Evolutionary conservation across 2,888 invertebrate genomes (phyloP).

Genomic region (Scelioninae gen. 1): DNA sequence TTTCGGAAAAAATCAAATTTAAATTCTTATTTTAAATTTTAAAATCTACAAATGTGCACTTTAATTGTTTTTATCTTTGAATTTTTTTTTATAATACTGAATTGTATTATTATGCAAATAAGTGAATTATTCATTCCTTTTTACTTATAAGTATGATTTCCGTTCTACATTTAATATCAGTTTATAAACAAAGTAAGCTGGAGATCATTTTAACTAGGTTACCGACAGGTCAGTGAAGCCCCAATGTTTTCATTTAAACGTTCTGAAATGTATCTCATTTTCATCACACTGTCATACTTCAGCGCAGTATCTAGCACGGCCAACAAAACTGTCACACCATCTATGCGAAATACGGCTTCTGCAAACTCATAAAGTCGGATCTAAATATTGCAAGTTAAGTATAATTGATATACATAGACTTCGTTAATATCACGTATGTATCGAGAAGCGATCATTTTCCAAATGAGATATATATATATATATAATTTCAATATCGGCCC

Average conservation of each 20-base stretch:
- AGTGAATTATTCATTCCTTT: too few species aligned
- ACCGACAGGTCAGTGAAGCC: slow-evolving; percentile 77
- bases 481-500: too few species aligned
- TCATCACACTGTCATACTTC: slow-evolving; percentile 5
- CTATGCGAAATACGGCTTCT: neutral
- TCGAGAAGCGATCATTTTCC: neutral
- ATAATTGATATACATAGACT: neutral
- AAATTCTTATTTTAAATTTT: too few species aligned
- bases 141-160: too few species aligned
- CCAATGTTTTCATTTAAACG: slow-evolving; percentile 72
- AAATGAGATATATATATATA: too few species aligned
- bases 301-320: neutral
- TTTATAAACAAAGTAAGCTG: slow-evolving; percentile 11
- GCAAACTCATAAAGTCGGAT: neutral
- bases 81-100: too few species aligned
- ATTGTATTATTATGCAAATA: too few species aligned
- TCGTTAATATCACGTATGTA: neutral
- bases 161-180: neutral
- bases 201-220: slow-evolving; percentile 75
- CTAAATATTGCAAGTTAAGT: neutral
- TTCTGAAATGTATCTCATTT: slow-evolving; percentile 26
- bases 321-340: too few species aligned
- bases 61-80: too few species aligned
- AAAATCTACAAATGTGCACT: too few species aligned
- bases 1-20: too few species aligned